Evolutionary conservation across 1,140 invertebrate species (phyloP), one percentile per base, ranked within the genome.

Genomic region (Drosophila auraria): DNA sequence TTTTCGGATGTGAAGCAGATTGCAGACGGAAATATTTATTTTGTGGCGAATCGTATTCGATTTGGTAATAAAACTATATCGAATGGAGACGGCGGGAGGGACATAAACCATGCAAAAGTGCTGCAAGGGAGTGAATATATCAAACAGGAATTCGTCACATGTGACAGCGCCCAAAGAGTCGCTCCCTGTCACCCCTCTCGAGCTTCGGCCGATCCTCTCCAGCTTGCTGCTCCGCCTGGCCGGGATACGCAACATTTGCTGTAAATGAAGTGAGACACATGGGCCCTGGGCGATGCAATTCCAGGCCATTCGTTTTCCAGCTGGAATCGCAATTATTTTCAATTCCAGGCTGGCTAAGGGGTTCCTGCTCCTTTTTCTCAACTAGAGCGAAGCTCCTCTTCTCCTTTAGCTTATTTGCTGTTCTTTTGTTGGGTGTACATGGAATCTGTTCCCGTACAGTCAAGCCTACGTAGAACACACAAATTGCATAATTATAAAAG

Each of bases 91-190:
- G 38, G n/a, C 15, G 15, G 38, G 9, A n/a, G 20, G 20, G 36
- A 14, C 33, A 40, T 40, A 25, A 56, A n/a, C 33, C 54, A 56
- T 56, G 20, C 17, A 40, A 40, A 57, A 40, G 36, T 40, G 33
- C 36, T 57, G 36, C 54, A 57, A 11, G 53, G 58, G 56, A 77
- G 78, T 66, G 59, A 65, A 83, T 89, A 87, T 87, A 87, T 87
- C 84, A 87, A 89, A 61, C 63, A 54, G 20, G 56, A 79, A 89
- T 89, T 81, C 84, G 81, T 89, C 84, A 81, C 84, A 83, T 42
- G 36, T 53, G 58, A 80, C 65, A 65, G 58, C 54, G 58, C 27
- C 36, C 23, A 40, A 25, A 71, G 23, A 33, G 63, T 61, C 54
- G 54, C 40, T n/a, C 36, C 53, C 47, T 38, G 17, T 38, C 56